Conservation (phyloP, 2,113 vertebrate genomes). For the Gallinago media region DNA sequence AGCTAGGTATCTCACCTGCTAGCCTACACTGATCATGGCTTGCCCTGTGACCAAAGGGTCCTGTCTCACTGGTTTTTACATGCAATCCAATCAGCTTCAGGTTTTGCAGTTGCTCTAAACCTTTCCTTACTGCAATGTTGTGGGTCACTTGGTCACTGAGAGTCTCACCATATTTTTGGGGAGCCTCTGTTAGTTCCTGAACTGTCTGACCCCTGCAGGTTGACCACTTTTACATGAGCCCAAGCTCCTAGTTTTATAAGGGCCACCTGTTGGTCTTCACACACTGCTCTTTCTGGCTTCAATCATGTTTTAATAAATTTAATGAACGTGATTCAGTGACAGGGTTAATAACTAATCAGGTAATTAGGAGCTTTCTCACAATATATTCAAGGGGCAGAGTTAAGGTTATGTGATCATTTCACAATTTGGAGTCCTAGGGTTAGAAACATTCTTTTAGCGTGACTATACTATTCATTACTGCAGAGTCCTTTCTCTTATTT, state of each 20-base stretch:
- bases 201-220: neutral
- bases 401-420: neutral
- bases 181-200: neutral
- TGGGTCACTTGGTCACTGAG: neutral
- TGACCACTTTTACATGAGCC: neutral
- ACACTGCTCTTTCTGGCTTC: neutral
- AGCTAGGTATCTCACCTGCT: neutral
- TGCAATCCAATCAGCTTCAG: neutral
- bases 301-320: neutral
- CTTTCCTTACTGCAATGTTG: neutral
- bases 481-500: neutral
- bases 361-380: neutral
- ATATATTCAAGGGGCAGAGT: neutral
- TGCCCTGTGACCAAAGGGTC: neutral
- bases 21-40: neutral
- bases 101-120: neutral
- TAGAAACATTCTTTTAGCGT: neutral
- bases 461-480: neutral
- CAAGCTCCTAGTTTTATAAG: neutral
- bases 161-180: neutral
- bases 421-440: neutral
- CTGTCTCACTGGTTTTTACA: neutral
- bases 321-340: neutral
- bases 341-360: neutral
- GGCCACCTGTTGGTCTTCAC: neutral